Evolutionary conservation across 1,140 invertebrate genomes (phyloP), one percentile per base, ranked within the genome.

Genomic region (Cherax quadricarinatus): DNA sequence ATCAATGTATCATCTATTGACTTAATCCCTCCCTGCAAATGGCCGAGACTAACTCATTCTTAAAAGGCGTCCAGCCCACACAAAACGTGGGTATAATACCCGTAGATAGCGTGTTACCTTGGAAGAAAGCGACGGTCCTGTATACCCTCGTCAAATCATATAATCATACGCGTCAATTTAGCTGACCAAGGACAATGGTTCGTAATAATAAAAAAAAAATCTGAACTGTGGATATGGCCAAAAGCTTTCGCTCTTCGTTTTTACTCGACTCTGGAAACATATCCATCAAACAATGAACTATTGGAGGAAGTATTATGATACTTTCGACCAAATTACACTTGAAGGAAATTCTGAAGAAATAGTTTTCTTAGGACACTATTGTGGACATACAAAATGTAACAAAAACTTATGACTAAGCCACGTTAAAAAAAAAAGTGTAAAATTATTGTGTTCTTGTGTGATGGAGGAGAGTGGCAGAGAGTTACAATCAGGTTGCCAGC

Each of bases 81-180:
- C 66, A 86, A 62, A 86, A 75, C n/a, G 66, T 41, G 3, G 18
- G 24, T 21, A 57, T 41, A 66, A 18, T 30, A 41, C 53, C 14
- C 53, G 48, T 73, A 85, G 70, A 70, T 48, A 53, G 70, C n/a
- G 83, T 85, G 88, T 80, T 83, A 83, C 60, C 48, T 49, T 70
- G 66, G n/a, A 21, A 60, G 73, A 51, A 18, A 62, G 66, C 24
- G 82, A 81, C 24, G 81, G 51, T 14, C 30, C 30, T 89, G 88
- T 66, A 84, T 82, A 66, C 82, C 62, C n/a, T n/a, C 81, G 88
- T 75, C 88, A 89, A 89, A 89, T 89, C 88, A 62, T 75, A 48
- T 89, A 66, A 73, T 70, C 66, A 75, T 16, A 57, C 14, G 18
- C 81, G 80, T 89, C 88, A 78, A 89, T 89, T 89, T 89, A 66